A percentile compares a stretch with the other conserved stretches of the same genome.
phyloP scores from a whole-genome alignment of 1,140 invertebrate species.

The Eupeodes corollae region DNA sequence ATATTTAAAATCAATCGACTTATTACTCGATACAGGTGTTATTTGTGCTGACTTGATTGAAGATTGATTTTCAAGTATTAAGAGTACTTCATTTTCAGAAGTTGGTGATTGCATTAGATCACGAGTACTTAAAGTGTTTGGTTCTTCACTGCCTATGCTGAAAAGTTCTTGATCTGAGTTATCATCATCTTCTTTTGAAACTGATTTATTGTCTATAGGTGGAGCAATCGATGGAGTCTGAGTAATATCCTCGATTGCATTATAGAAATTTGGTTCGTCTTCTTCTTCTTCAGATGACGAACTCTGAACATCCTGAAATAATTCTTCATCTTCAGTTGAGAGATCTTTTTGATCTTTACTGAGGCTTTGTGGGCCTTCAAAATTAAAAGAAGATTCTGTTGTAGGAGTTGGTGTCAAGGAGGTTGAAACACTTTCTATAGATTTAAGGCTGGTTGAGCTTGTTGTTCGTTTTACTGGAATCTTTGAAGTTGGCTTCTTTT shows the following conservation, averaged over 20 bases:
- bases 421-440: background rate
- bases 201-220: background rate
- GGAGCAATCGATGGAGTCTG: constrained; percentile 1
- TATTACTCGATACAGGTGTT: constrained; percentile 13
- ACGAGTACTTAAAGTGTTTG: constrained; percentile 2
- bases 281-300: constrained; percentile 6
- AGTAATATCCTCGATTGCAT: background rate
- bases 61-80: constrained; percentile 5
- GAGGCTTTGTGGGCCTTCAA: background rate
- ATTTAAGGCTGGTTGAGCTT: constrained; percentile 15
- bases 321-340: constrained; percentile 12
- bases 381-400: background rate
- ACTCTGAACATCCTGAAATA: constrained; percentile 27
- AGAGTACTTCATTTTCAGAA: constrained; percentile 10
- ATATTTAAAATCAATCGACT: constrained; percentile 9
- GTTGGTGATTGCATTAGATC: constrained; percentile 11
- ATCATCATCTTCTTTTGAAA: constrained; percentile 9
- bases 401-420: background rate
- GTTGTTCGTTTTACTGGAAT: constrained; percentile 21
- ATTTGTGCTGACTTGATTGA: constrained; percentile 14
- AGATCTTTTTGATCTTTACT: constrained; percentile 4
- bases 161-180: constrained; percentile 25
- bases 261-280: background rate
- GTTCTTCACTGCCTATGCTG: constrained; percentile 18
- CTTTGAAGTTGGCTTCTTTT: constrained; percentile 14